Base-by-base conservation (phyloP, 1,140 invertebrate species). In the Magallana ariakensis region DNA sequence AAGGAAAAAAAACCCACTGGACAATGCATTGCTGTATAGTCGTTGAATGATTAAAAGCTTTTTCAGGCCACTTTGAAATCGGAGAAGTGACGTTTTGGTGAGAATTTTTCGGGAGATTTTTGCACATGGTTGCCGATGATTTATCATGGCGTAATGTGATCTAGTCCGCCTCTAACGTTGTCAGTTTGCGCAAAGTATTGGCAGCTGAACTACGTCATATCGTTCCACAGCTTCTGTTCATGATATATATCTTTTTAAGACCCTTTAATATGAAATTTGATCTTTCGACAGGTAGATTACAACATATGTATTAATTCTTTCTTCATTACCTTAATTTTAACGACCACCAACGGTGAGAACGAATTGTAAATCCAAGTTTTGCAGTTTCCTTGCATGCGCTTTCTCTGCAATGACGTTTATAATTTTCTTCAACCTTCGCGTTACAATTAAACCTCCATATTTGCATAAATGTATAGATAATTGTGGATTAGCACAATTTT, bases 221-320 rank as follows among this genome's bases (percentile, higher is more conserved):
- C 26, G 19, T 13, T 26, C 15, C 66, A 75, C 33, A 75, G 8
- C 19, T 22, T 33, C 66, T 33, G 66, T 62, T 16, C 22, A 75
- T 75, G 66, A 75, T 75, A 22, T 75, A 75, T 75, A 26, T 75
- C 66, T 75, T 75, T 75, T 75, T 75, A 75, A 75, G 66, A 75
- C 66, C 66, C 10, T 75, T 16, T 13, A 26, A 22, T 75, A 75
- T 75, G 22, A 75, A 75, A 75, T 26, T 33, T 75, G 33, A 75
- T 75, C 66, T 26, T 10, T 66, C n/a, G 16, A 66, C 62, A 66
- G 62, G 19, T 66, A 66, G 62, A 66, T 66, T 19, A 66, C 62
- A 66, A 66, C 19, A 66, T 66, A 66, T 66, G 58, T 60, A 60
- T n/a, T 60, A 75, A 26, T 75, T 75, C 22, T 26, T 26, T 75